Conservation (phyloP, 2,888 invertebrate genomes). For the Chamaedrilus cognettii region DNA sequence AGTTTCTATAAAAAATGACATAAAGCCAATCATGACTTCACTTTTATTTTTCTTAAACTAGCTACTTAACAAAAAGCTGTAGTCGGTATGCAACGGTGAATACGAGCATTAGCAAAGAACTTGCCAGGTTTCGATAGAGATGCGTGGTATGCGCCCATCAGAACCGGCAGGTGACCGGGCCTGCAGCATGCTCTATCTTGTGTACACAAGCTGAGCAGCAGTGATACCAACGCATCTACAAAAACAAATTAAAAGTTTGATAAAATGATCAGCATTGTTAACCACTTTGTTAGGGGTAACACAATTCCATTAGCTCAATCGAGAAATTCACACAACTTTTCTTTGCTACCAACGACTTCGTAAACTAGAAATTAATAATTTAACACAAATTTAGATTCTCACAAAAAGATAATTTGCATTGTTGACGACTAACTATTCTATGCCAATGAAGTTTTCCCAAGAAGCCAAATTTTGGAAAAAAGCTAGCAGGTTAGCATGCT, state of each 20-base stretch:
- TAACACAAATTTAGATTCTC: no score
- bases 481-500: no score
- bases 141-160: constrained; percentile 78
- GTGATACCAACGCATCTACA: constrained; percentile 63
- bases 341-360: background rate
- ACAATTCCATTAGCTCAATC: background rate
- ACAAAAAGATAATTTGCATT: no score
- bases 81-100: no score
- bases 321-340: background rate
- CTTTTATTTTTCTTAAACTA: no score
- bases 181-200: constrained; percentile 71
- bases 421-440: no score
- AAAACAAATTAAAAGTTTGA: background rate
- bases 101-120: background rate
- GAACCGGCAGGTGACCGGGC: constrained; percentile 72
- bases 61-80: no score
- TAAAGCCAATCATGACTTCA: no score
- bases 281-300: background rate
- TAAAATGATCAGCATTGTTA: background rate
- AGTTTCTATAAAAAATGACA: no score
- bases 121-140: constrained; percentile 66
- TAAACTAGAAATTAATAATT: no score
- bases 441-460: no score
- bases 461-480: no score
- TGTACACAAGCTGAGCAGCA: constrained; percentile 68